Percentiles rank a stretch among this genome's conserved stretches.
Conservation (phyloP, 2,113 vertebrate genomes). For the Sapayoa aenigma region DNA sequence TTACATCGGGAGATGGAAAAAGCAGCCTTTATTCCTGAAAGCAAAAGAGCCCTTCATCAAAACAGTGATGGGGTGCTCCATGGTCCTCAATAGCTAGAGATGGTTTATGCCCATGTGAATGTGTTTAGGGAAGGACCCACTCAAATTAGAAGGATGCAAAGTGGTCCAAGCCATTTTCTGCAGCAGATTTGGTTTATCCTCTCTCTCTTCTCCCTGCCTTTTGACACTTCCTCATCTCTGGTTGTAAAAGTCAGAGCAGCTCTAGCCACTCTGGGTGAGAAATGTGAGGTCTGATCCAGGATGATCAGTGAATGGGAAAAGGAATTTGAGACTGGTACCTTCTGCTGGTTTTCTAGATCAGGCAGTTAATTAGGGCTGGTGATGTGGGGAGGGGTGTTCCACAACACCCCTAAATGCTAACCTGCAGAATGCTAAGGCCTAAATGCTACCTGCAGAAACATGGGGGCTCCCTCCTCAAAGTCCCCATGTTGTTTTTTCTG, state of each 20-base stretch:
- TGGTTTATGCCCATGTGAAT: neutral
- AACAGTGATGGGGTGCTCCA: accelerated
- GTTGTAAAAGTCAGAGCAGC: neutral
- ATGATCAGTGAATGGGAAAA: neutral
- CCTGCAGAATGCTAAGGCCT: neutral
- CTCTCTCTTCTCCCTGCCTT: neutral
- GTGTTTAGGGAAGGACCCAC: neutral
- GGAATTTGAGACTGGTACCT: neutral
- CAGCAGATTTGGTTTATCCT: neutral
- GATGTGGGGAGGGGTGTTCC: neutral
- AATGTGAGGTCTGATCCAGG: neutral
- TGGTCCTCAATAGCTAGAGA: neutral
- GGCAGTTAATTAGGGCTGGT: neutral
- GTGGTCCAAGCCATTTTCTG: neutral
- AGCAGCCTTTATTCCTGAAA: neutral
- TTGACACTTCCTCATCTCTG: neutral
- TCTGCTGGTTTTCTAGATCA: neutral
- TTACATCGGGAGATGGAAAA: neutral
- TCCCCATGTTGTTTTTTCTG: neutral
- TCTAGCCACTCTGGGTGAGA: neutral
- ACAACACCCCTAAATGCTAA: too few relatives aligned
- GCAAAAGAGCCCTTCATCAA: neutral
- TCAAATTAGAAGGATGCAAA: neutral
- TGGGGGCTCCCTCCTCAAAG: neutral
- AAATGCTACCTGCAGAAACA: neutral